Conservation (phyloP, 2,797 vertebrate genomes). For the Molossus alvarezi region DNA sequence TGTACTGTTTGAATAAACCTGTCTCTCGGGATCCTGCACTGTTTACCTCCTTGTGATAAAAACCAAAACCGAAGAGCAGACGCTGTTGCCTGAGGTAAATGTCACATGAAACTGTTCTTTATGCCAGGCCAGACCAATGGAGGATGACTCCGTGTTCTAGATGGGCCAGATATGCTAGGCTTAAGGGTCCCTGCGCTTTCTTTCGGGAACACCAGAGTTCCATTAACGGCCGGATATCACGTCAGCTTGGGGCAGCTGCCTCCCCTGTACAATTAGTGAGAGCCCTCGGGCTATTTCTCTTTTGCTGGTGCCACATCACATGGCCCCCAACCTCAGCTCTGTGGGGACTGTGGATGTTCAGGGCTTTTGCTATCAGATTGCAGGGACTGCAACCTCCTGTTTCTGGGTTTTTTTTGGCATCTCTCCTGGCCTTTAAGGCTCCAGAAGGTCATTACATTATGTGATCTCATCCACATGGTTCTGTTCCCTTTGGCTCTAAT, state of each 20-base stretch:
- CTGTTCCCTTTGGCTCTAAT: not conserved
- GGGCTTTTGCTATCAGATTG: not conserved
- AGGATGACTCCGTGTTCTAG: not conserved
- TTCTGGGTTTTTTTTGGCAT: not conserved
- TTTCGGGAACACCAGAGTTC: not conserved
- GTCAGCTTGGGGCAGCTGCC: not conserved
- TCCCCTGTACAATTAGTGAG: not conserved
- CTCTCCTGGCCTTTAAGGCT: not conserved
- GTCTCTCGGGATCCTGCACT: not conserved
- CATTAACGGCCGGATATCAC: not conserved
- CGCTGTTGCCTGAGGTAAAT: not conserved
- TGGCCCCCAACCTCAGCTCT: not conserved
- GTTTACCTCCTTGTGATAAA: not conserved
- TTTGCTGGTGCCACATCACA: not conserved
- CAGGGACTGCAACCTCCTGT: not conserved
- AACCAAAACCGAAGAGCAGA: slow-evolving; percentile 15
- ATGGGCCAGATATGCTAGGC: not conserved
- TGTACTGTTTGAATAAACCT: not conserved
- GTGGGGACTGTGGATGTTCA: accelerated
- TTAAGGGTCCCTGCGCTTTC: not conserved
- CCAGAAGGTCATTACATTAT: not conserved
- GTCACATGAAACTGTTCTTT: slow-evolving; percentile 30
- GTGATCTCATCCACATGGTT: not conserved
- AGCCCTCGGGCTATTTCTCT: not conserved
- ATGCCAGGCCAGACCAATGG: not conserved